Conservation (phyloP, 2,113 vertebrate species). For the Pachycephala philippinensis region DNA sequence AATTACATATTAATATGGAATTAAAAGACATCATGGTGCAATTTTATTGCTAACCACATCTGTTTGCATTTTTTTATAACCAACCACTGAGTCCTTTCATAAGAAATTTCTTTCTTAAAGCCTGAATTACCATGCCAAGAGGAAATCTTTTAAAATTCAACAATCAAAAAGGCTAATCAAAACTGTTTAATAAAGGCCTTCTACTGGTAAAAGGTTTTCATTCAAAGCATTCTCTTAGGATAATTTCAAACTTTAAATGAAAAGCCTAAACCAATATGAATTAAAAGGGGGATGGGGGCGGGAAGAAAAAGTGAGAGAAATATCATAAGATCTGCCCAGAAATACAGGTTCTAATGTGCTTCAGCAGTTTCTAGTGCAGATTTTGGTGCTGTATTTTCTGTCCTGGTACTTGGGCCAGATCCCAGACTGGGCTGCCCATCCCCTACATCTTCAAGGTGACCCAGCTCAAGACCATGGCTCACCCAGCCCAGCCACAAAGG, state of each 20-base stretch:
- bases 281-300: fast-evolving
- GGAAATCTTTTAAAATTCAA: background rate
- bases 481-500: background rate
- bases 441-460: background rate
- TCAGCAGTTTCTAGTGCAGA: background rate
- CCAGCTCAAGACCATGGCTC: background rate
- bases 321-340: background rate
- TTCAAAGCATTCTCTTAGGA: background rate
- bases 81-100: background rate
- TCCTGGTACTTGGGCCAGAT: background rate
- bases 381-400: background rate
- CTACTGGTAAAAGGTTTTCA: background rate
- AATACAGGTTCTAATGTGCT: background rate
- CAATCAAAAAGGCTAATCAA: background rate
- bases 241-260: background rate
- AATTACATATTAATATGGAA: constrained; percentile 56
- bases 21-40: constrained; percentile 12
- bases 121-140: background rate
- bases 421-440: background rate
- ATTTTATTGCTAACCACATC: constrained; percentile 38
- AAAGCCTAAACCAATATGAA: background rate
- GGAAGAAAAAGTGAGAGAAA: no score
- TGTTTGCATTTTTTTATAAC: constrained; percentile 50
- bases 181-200: background rate
- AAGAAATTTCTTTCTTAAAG: constrained; percentile 6